Evolutionary conservation across 2,113 vertebrate genomes (phyloP), one percentile per base, ranked within the genome.

Genomic region (Cephalopholis sonnerati): DNA sequence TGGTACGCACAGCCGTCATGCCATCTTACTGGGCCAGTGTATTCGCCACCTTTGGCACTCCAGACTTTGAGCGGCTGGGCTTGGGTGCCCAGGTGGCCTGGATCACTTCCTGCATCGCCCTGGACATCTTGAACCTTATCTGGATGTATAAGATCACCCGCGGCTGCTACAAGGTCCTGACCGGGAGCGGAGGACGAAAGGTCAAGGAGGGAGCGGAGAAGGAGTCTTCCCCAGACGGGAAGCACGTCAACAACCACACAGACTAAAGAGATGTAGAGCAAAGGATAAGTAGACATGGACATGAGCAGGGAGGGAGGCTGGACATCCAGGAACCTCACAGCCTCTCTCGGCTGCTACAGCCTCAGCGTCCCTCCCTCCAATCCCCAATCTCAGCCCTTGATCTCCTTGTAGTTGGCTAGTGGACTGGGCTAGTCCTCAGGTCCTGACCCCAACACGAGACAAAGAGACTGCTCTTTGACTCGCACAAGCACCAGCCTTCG

Each of bases 11-110:
- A 2, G 95, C 95, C 1, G 95, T 97, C 87, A 95, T 96, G 92
- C 96, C 95, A 1, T 95, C 95, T 53, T 97, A 97, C 91, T 97
- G 96, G 92, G 79, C 53, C 5, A 95, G 95, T 24, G 95, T 97
- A 0, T 95, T 95, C 15, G 90, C 89, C 86, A 96, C 95, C 0
- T 95, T 96, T 17, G 96, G 96, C 59, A 96, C 96, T 0, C 77
- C 79, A 0, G 94, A 93, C 7, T 96, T 95, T 2, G 90, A 93
- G n/a, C 90, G 94, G 39, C 90, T 96, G 44, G 96, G 96, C 3
- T 39, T 91, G 44, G 95, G 93, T 0, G 94, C 95, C 18, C 96
- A 97, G 93, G 94, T 95, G 87, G 95, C 95, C 39, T 97, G 95
- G 95, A 96, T 96, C 75, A 81, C 93, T 8, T 95, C 95, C 82